Base-by-base conservation (phyloP, 2,113 vertebrate genomes). In the Hydropotes inermis region DNA sequence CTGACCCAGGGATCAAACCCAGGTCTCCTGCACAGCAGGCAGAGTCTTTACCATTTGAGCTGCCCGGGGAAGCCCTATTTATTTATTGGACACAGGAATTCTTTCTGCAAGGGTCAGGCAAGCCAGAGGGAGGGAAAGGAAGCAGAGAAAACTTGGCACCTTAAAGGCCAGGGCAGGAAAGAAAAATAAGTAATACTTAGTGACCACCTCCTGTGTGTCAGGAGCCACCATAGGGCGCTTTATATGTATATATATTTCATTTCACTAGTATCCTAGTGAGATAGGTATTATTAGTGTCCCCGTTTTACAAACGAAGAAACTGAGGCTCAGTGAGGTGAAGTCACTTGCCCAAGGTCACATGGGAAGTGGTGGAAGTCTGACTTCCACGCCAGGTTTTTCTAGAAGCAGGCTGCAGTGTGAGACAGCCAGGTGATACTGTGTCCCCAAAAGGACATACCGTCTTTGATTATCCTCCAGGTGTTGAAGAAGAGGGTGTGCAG, bases 401-500 rank as follows among this genome's bases (percentile, higher is more conserved):
- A 54, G 11, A 15, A 60, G 60, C 27, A 52, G 88, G 12, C 30
- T 15, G 25, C 28, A 50, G 52, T 50, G 27, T 10, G 23, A 78
- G 57, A 43, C 43, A 23, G 43, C 14, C 21, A 25, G 36, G 45
- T 50, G 30, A 28, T 12, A 27, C 74, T 2, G 1, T 43, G 33
- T 86, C 21, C 47, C 85, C 7, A 36, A 21, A 58, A 25, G 61
- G 30, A 84, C 87, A 84, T 89, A 99, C 99, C 99, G 7, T 99
- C 99, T 93, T 98, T 99, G 47, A 99, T 11, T 1, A 99, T 79
- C 93, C 99, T 99, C 99, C 99, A 99, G 88, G 98, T 99, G 6
- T 99, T 98, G 97, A 99, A 99, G 98, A 99, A 99, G 85, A 98
- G 98, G n/a, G 96, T 97, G 93, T 98, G 99, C 61, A 99, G 91